Evolutionary conservation across 1,140 invertebrate species (phyloP), one percentile per base, ranked within the genome.

Genomic region (Plectus sambesii): DNA sequence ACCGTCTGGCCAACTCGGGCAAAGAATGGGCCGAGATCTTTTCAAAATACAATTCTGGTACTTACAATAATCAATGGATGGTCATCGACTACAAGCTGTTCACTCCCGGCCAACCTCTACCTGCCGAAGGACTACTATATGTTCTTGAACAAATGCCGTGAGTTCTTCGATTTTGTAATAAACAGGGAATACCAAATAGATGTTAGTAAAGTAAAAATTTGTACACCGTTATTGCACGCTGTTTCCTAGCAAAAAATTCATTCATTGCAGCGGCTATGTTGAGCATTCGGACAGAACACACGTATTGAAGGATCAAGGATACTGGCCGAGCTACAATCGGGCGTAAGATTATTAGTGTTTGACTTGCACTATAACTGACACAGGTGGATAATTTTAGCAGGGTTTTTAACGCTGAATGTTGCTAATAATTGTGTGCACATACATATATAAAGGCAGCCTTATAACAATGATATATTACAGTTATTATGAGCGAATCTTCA

Each of bases 1-100:
- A 89, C 72, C 77, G 83, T 50, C 72, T 94, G 25, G 79, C 86
- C 0, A 73, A 55, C 27, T 51, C 77, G 60, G 81, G 82, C 2
- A 70, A 74, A 24, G 72, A 77, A 3, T 93, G 87, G 88, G 78
- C 78, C 0, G 25, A 70, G 5, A 62, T 69, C 4, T 80, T 80
- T 59, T 54, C 62, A 8, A 56, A 63, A 17, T 79, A 78, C 65
- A 85, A 87, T 70, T 83, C 82, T 49, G 83, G 82, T 5, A 87
- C 84, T 24, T 78, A 85, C 45, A 83, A 82, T 62, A 85, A 87
- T 56, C 84, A 92, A 66, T 94, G 87, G 87, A 78, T 87, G 51
- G 72, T 83, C 5, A 73, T 87, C 0, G 82, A 89, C 69, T 81
- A 78, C 74, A 76, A 77, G 69, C 59, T 70, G 63, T 81, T 81